Evolutionary conservation across 2,888 invertebrate genomes (phyloP).

Genomic region (Xanthia togata): DNA sequence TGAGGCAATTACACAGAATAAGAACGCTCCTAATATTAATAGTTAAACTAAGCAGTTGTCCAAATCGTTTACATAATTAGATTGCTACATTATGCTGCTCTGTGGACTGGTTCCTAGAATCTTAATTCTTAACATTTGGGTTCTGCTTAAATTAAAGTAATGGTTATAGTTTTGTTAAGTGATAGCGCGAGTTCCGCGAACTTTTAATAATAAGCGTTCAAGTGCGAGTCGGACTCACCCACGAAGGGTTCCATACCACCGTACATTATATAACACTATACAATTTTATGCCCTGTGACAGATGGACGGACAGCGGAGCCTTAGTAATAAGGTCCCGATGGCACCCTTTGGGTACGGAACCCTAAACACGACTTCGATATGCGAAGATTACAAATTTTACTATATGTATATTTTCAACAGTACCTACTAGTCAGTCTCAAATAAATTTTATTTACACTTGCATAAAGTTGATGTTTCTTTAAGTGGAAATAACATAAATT

Average conservation of each 20-base stretch:
- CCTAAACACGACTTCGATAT: neutral
- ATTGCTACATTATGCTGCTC: slow-evolving; percentile 39
- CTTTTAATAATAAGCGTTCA: neutral
- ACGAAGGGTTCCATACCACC: neutral
- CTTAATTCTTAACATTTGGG: slow-evolving; percentile 4
- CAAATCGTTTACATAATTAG: slow-evolving; percentile 56
- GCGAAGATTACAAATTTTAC: neutral
- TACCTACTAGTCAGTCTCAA: too few relatives aligned
- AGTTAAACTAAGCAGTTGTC: slow-evolving; percentile 45
- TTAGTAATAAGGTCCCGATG: too few relatives aligned
- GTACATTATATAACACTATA: too few relatives aligned
- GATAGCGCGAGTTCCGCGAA: neutral
- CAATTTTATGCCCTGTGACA: too few relatives aligned
- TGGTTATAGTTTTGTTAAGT: slow-evolving; percentile 19
- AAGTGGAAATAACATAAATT: too few relatives aligned
- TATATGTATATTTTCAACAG: neutral
- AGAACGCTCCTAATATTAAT: slow-evolving; percentile 38
- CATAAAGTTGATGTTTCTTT: too few relatives aligned
- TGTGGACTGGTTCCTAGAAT: slow-evolving; percentile 10
- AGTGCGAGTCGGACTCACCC: too few relatives aligned
- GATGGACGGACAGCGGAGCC: too few relatives aligned
- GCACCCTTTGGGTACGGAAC: neutral
- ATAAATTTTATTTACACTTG: too few relatives aligned
- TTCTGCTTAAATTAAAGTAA: slow-evolving; percentile 34
- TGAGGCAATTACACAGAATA: slow-evolving; percentile 44